Conservation (phyloP, 2,113 vertebrate species). For the Bucco capensis region DNA sequence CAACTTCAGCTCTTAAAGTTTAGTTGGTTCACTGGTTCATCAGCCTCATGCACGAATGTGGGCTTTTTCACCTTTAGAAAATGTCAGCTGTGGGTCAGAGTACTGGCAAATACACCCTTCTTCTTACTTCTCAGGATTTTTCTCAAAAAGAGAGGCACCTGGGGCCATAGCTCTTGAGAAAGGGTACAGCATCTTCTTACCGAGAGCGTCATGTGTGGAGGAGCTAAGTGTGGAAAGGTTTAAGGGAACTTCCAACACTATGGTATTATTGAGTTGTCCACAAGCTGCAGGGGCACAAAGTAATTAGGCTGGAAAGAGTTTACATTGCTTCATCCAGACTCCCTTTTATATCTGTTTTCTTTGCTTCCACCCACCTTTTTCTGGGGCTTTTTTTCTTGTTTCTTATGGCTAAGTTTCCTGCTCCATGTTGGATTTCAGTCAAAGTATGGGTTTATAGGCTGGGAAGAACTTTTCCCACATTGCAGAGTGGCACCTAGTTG, state of each 20-base stretch:
- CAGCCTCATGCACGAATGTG: background rate
- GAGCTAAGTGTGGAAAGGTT: background rate
- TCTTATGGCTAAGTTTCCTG: slow-evolving; percentile 18
- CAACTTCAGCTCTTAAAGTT: background rate
- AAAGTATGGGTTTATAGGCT: background rate
- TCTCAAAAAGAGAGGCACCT: background rate
- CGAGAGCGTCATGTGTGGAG: background rate
- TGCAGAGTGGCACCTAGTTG: slow-evolving; percentile 34
- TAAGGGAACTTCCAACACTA: background rate
- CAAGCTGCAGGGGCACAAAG: background rate
- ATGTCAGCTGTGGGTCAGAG: background rate
- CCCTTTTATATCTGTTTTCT: slow-evolving; percentile 30
- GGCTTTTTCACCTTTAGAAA: background rate
- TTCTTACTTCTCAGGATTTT: background rate
- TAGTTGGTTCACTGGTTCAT: background rate
- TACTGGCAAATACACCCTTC: background rate
- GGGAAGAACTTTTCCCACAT: background rate
- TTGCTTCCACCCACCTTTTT: slow-evolving; percentile 21
- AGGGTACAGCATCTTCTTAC: background rate
- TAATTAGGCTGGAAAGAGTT: background rate
- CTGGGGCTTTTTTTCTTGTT: slow-evolving; percentile 33
- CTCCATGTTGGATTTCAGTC: slow-evolving; percentile 26
- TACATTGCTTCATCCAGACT: background rate
- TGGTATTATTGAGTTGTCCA: background rate
- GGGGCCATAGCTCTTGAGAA: background rate